Evolutionary conservation across 1,140 invertebrate species (phyloP).

Genomic region (Latrodectus geometricus): DNA sequence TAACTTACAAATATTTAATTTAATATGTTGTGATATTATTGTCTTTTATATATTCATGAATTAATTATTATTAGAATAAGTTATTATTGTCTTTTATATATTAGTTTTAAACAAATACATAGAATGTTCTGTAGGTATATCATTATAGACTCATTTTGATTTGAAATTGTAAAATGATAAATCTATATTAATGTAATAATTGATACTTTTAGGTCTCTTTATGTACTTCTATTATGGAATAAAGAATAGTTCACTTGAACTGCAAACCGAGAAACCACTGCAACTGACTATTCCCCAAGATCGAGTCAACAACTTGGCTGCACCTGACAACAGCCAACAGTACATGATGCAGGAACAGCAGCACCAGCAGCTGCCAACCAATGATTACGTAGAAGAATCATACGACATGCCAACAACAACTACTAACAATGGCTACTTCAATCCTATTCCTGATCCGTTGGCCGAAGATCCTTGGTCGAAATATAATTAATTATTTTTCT

Average conservation of each 20-base stretch:
- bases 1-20: too few species aligned
- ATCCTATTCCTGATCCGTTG: conserved; percentile 23
- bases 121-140: too few species aligned
- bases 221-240: conserved; percentile 68
- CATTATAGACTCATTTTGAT: too few species aligned
- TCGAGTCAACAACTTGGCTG: neutral
- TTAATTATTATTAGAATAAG: too few species aligned
- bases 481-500: conserved; percentile 19
- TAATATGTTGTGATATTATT: too few species aligned
- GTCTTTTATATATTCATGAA: too few species aligned
- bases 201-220: conserved; percentile 63
- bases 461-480: conserved; percentile 42
- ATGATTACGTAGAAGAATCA: neutral
- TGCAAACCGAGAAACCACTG: conserved; percentile 62
- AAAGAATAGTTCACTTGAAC: conserved; percentile 65
- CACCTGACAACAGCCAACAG: neutral
- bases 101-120: too few species aligned
- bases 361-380: neutral
- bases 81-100: too few species aligned
- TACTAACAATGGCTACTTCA: conserved; percentile 5
- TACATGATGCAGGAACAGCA: conserved; percentile 5
- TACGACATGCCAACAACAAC: neutral
- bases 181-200: too few species aligned
- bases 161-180: too few species aligned
- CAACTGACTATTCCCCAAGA: conserved; percentile 60